Evolutionary conservation across 2,888 invertebrate genomes (phyloP).

Genomic region (Erebia aethiops): DNA sequence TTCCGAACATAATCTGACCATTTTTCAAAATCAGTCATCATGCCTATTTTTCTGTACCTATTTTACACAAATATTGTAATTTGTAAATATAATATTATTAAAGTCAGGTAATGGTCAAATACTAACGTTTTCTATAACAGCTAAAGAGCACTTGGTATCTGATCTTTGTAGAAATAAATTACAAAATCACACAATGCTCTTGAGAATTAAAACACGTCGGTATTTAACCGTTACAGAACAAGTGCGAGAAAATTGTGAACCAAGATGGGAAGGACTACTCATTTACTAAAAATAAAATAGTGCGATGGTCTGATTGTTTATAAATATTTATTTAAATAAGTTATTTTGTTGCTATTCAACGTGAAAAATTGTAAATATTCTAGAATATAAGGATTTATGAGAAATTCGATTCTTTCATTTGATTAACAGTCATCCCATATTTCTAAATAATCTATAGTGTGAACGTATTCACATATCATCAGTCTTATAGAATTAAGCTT

Average conservation of each 20-base stretch:
- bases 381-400: constrained; percentile 58
- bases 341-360: constrained; percentile 73
- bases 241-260: background rate
- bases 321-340: constrained; percentile 68
- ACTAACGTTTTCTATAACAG: too few species aligned
- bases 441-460: too few species aligned
- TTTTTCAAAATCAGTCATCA: too few species aligned
- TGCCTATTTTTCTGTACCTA: background rate
- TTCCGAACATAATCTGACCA: too few species aligned
- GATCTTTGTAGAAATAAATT: too few species aligned
- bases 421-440: background rate
- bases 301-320: constrained; percentile 32
- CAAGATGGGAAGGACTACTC: background rate
- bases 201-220: too few species aligned
- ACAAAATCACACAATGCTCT: too few species aligned
- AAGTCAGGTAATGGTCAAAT: background rate
- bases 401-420: constrained; percentile 42
- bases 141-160: too few species aligned
- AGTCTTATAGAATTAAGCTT: background rate
- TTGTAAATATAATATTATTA: background rate
- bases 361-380: constrained; percentile 63
- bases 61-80: background rate
- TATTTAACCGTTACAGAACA: background rate
- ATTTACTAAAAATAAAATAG: constrained; percentile 4
- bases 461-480: constrained; percentile 2